Conservation (phyloP, 2,888 invertebrate genomes). For the Ichneumoninae sp. region DNA sequence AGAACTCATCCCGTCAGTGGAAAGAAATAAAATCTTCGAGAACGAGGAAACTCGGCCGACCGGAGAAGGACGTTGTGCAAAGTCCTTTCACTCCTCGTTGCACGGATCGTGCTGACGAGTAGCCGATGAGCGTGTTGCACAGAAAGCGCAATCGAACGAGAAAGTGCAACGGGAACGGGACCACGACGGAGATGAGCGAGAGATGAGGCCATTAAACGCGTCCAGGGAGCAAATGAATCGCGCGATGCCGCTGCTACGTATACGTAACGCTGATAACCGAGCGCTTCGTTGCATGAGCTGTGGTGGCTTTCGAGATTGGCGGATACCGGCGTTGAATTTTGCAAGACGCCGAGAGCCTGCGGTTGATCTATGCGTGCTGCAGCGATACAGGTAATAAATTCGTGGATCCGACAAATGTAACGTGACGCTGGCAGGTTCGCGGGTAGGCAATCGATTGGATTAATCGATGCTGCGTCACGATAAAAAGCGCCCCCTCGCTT, state of each 20-base stretch:
- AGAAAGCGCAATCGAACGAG: conserved; percentile 63
- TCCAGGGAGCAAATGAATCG: conserved; percentile 41
- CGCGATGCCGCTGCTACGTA: conserved; percentile 25
- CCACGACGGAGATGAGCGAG: conserved; percentile 40
- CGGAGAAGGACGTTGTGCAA: conserved; percentile 62
- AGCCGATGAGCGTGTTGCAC: conserved; percentile 32
- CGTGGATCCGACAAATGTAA: neutral
- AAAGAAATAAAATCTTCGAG: conserved; percentile 36
- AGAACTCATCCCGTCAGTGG: conserved; percentile 36
- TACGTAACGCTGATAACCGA: neutral
- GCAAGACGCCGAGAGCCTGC: neutral
- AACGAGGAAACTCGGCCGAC: conserved; percentile 54
- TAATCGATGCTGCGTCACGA: conserved; percentile 8
- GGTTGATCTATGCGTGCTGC: neutral
- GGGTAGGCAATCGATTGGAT: conserved; percentile 1
- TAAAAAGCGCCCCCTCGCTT: neutral
- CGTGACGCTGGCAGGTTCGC: neutral
- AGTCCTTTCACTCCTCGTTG: conserved; percentile 69
- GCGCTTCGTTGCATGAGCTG: conserved; percentile 36
- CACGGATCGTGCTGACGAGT: conserved; percentile 45
- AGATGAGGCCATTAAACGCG: conserved; percentile 58
- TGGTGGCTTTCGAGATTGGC: conserved; percentile 23
- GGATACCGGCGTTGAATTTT: neutral
- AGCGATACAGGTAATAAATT: neutral
- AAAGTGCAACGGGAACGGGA: conserved; percentile 68